Conservation (phyloP, 2,113 vertebrate species). For the Ursus arctos region DNA sequence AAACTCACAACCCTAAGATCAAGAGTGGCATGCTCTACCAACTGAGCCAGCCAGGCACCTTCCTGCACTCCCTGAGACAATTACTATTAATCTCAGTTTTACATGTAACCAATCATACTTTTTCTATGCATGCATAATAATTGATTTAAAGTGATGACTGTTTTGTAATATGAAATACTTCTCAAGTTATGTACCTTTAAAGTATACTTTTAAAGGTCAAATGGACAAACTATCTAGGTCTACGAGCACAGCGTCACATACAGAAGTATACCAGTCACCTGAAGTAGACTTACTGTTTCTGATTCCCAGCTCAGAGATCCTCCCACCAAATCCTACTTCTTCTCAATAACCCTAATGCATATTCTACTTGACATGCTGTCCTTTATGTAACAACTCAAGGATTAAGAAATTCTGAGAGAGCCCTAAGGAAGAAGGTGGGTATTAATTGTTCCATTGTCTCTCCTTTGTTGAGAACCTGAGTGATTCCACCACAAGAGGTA, state of each 20-base stretch:
- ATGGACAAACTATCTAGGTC: neutral
- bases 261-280: neutral
- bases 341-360: neutral
- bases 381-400: conserved; percentile 9
- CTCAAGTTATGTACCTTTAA: neutral
- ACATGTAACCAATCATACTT: neutral
- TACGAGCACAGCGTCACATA: neutral
- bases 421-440: neutral
- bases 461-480: neutral
- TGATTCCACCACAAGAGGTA: conserved; percentile 17
- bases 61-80: neutral
- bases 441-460: neutral
- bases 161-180: conserved; percentile 12
- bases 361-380: conserved; percentile 12
- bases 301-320: neutral
- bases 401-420: conserved; percentile 3
- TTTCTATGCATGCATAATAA: neutral
- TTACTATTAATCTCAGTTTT: conserved; percentile 23
- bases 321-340: conserved; percentile 16
- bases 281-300: conserved; percentile 10
- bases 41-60: neutral
- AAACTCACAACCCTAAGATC: neutral
- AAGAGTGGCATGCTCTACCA: neutral
- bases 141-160: conserved; percentile 28
- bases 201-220: conserved; percentile 15